phyloP scores from a whole-genome alignment of 2,888 invertebrate genomes.

The Plemyria rubiginata region DNA sequence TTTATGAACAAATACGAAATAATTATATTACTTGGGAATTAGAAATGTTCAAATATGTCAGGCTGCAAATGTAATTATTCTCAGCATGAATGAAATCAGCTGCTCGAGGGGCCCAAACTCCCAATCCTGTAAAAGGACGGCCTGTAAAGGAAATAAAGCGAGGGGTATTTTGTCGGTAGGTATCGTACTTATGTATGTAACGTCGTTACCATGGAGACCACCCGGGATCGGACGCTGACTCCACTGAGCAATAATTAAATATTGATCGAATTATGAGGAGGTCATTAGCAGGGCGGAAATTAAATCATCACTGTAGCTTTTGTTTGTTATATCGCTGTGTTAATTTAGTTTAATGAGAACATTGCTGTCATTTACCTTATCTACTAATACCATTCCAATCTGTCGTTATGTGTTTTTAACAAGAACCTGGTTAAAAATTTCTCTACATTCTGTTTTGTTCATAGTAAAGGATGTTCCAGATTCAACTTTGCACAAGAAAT shows the following conservation, averaged over 20 bases:
- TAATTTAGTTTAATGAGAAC: constrained; percentile 20
- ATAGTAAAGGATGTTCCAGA: not conserved
- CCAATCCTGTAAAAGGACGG: constrained; percentile 48
- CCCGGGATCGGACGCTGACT: constrained; percentile 56
- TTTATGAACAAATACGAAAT: too few relatives aligned
- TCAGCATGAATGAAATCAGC: constrained; percentile 70
- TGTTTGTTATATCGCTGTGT: constrained; percentile 10
- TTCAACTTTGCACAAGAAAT: not conserved
- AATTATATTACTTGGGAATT: not conserved
- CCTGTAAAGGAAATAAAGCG: constrained; percentile 46
- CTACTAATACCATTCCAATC: not conserved
- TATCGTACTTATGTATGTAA: constrained; percentile 39
- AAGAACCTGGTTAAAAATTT: not conserved
- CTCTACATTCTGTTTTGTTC: not conserved
- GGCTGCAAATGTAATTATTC: constrained; percentile 31
- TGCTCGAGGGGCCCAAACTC: constrained; percentile 55
- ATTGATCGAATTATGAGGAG: constrained; percentile 31
- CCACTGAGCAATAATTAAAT: constrained; percentile 31
- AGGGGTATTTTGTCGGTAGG: constrained; percentile 56
- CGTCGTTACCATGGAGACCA: constrained; percentile 62
- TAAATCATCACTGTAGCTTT: constrained; percentile 26
- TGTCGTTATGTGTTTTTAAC: not conserved
- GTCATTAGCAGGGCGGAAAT: constrained; percentile 26
- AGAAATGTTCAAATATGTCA: constrained; percentile 4
- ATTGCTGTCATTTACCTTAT: constrained; percentile 18